These are phyloP conservation scores for Acromyrmex heyeri DNA, from an alignment of 1,140 invertebrate species.

Conservation along the genomic window DNA sequence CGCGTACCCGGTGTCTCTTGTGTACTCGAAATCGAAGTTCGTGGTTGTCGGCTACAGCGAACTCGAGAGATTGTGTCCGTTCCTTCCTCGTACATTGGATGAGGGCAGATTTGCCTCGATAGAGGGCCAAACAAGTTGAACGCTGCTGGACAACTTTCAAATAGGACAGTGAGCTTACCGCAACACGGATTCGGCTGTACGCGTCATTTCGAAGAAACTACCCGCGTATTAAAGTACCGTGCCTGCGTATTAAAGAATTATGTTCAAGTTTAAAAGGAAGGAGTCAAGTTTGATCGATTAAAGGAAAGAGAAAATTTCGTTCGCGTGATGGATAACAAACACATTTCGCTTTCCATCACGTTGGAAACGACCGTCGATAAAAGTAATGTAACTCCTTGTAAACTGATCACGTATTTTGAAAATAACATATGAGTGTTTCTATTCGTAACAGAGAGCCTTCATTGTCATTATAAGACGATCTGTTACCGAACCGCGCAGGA, in stretches of 20 bases:
- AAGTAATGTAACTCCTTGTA: neutral
- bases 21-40: conserved; percentile 61
- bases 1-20: conserved; percentile 56
- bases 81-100: conserved; percentile 19
- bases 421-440: conserved; percentile 1
- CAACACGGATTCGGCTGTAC: conserved; percentile 17
- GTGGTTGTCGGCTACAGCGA: conserved; percentile 37
- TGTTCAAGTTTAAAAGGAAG: neutral
- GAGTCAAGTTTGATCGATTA: neutral
- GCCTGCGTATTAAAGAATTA: conserved; percentile 6
- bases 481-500: conserved; percentile 45
- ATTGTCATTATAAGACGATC: conserved; percentile 54
- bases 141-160: conserved; percentile 53
- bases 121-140: conserved; percentile 54
- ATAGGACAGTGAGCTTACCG: conserved; percentile 49
- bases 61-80: conserved; percentile 59
- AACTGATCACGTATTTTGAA: conserved; percentile 18
- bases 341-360: neutral
- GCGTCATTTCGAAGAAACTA: conserved; percentile 29
- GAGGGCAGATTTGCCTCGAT: conserved; percentile 42
- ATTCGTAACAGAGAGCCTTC: conserved; percentile 7
- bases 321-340: neutral
- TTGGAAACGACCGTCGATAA: neutral
- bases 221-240: neutral
- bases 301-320: neutral